Evolutionary conservation across 2,888 invertebrate species (phyloP).

Genomic region (Gortyna flavago): DNA sequence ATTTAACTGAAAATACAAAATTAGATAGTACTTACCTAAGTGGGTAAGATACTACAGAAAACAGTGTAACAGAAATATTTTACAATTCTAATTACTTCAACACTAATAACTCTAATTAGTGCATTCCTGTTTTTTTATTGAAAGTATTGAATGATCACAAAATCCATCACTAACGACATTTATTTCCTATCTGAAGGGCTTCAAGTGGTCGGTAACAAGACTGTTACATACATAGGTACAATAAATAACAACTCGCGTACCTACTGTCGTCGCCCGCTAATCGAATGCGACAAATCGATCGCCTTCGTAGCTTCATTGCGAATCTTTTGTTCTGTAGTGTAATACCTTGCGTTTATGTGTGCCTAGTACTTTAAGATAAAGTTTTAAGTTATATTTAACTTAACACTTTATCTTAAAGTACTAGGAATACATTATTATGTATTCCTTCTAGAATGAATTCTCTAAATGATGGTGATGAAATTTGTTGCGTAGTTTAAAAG

Average conservation of each 20-base stretch:
- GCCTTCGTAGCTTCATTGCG: slow-evolving; percentile 73
- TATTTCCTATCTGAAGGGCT: slow-evolving; percentile 8
- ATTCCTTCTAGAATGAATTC: background rate
- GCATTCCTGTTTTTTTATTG: slow-evolving; percentile 1
- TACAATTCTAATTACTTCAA: background rate
- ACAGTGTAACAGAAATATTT: background rate
- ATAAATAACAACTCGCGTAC: slow-evolving; percentile 58
- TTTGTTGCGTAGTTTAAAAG: background rate
- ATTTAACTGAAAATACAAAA: background rate
- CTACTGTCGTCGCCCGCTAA: slow-evolving; percentile 73
- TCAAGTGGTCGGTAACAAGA: slow-evolving; percentile 33
- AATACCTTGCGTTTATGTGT: slow-evolving; percentile 29
- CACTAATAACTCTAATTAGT: background rate
- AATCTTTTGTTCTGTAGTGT: slow-evolving; percentile 61
- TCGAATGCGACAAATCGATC: slow-evolving; percentile 82
- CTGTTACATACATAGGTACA: slow-evolving; percentile 39
- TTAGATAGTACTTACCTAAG: background rate
- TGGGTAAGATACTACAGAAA: background rate
- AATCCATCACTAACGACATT: slow-evolving; percentile 16
- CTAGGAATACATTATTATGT: no score
- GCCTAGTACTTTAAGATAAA: background rate
- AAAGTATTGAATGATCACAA: background rate
- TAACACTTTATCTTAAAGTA: no score
- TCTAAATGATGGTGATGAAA: background rate
- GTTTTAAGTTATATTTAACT: no score